phyloP scores from a whole-genome alignment of 1,140 invertebrate species.

The Drosophila kanapiae region DNA sequence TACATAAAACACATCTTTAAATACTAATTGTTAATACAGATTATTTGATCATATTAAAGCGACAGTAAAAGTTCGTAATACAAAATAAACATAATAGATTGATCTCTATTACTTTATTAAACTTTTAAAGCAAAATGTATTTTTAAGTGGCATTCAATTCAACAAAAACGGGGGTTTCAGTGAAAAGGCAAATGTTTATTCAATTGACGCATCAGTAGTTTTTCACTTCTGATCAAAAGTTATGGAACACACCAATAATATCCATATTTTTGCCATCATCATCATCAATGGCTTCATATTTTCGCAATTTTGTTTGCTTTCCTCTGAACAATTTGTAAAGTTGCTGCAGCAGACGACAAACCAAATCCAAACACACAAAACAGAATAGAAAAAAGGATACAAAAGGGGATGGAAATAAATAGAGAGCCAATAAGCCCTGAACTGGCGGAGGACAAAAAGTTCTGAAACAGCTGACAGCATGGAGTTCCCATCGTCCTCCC shows the following conservation, averaged over 20 bases:
- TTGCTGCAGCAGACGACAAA: conserved; percentile 60
- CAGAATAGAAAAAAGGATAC: conserved; percentile 36
- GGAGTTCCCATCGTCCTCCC: conserved; percentile 2
- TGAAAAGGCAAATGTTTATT: neutral
- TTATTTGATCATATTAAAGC: too few species aligned
- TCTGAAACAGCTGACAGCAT: conserved; percentile 49
- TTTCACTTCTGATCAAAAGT: conserved; percentile 14
- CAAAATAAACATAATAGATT: too few species aligned
- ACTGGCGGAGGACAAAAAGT: conserved; percentile 43
- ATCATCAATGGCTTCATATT: conserved; percentile 61
- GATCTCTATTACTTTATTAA: neutral
- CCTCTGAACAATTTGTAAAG: conserved; percentile 72
- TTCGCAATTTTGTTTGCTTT: conserved; percentile 69
- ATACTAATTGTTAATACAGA: too few species aligned
- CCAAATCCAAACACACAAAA: conserved; percentile 39
- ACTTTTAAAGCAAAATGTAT: neutral
- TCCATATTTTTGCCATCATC: conserved; percentile 53
- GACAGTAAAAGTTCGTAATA: too few species aligned
- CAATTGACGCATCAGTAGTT: conserved; percentile 15
- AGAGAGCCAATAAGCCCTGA: conserved; percentile 43
- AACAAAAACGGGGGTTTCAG: neutral
- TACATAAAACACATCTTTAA: too few species aligned
- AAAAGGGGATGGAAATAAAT: conserved; percentile 49
- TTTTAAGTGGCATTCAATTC: neutral
- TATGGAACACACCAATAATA: conserved; percentile 8